Evolutionary conservation across 2,113 vertebrate species (phyloP), one percentile per base, ranked within the genome.

Genomic region (Pelobates fuscus): DNA sequence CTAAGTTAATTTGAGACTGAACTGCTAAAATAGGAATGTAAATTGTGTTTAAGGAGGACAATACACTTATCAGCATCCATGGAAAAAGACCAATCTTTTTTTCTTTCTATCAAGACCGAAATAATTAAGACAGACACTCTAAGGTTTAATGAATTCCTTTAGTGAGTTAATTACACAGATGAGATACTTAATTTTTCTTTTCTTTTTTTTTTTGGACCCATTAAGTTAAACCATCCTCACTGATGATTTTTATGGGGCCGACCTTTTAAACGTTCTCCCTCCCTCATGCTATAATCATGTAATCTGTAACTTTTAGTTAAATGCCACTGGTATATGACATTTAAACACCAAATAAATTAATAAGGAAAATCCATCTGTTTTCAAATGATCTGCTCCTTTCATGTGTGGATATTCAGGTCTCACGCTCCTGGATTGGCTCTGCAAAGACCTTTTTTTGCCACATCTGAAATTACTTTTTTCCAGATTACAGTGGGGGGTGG

Each of bases 321-420:
- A 74, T 74, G 71, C 27, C 71, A 57, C 27, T 74, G 26, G 15
- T 74, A 57, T 65, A 57, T 66, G 60, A 74, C 60, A 74, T 74
- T 74, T 65, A 74, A 74, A 55, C 30, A 65, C 24, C 37, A 65
- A 57, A 41, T 65, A 57, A 37, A 57, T 57, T 54, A 74, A 57
- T 17, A 64, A 32, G 52, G 8, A 71, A 63, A 65, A 29, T 57
- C 46, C 61, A 65, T 57, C 49, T 65, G 61, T 27, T 27, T 65
- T 74, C 46, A 26, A 27, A 60, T 27, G 21, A 18, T 63, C 37
- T 29, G 69, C 41, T 61, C 43, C 61, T 63, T 72, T 30, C n/a
- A 52, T 24, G 60, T 63, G 46, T 46, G 43, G 46, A 63, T 72
- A 46, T 63, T 72, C 43, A 72, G 20, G 14, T 62, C 29, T 62